phyloP scores from a whole-genome alignment of 2,113 vertebrate species.

The Pongo abelii region DNA sequence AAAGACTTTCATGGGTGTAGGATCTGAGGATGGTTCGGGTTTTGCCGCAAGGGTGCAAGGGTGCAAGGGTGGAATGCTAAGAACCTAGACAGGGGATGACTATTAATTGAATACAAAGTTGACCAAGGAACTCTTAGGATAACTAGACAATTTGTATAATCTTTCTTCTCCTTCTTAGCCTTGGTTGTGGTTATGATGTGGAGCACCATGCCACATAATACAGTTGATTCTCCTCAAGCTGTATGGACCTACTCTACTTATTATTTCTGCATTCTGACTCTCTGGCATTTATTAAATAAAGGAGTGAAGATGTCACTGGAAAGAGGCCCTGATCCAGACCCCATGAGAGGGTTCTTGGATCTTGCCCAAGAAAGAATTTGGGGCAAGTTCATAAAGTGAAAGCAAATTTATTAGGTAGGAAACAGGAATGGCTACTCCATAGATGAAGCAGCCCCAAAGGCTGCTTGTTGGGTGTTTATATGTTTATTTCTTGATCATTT shows the following conservation, averaged over 20 bases:
- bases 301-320: no score
- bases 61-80: not conserved
- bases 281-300: not conserved
- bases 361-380: no score
- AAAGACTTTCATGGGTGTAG: not conserved
- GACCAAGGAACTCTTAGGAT: not conserved
- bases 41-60: not conserved
- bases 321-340: no score
- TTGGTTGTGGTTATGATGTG: not conserved
- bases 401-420: no score
- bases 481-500: no score
- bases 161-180: not conserved
- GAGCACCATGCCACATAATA: accelerated
- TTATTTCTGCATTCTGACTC: not conserved
- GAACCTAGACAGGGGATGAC: not conserved
- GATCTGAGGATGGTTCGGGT: not conserved
- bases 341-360: no score
- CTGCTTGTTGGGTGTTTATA: no score
- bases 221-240: not conserved
- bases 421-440: no score
- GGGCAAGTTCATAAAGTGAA: no score
- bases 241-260: not conserved
- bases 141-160: not conserved
- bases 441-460: no score
- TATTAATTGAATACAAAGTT: not conserved